phyloP scores from a whole-genome alignment of 2,113 vertebrate species.

The Entomyzon cyanotis region DNA sequence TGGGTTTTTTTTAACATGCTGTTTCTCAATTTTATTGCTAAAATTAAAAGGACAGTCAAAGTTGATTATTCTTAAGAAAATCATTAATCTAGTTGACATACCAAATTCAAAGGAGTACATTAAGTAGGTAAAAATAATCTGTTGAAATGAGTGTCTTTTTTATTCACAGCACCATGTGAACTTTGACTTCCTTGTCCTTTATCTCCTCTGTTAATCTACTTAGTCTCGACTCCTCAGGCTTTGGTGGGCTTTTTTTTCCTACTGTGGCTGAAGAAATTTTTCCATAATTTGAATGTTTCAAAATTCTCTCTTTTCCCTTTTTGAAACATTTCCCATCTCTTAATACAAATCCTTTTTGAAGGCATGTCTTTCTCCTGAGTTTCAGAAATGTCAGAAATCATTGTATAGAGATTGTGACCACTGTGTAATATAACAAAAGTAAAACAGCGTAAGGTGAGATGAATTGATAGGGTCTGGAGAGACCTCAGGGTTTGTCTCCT shows the following conservation, averaged over 20 bases:
- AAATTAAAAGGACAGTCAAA: neutral
- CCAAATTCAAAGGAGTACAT: neutral
- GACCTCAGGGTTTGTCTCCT: neutral
- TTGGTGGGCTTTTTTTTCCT: neutral
- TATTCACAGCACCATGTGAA: neutral
- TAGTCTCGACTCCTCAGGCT: neutral
- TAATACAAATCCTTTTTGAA: neutral
- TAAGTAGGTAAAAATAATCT: neutral
- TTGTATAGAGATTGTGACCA: neutral
- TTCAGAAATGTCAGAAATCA: neutral
- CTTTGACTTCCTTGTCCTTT: neutral
- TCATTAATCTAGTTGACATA: neutral
- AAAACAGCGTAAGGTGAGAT: neutral
- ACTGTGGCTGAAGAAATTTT: neutral
- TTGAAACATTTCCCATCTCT: neutral
- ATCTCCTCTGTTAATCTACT: neutral
- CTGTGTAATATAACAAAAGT: neutral
- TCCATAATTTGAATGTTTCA: neutral
- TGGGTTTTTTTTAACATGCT: neutral
- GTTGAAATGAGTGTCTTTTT: neutral
- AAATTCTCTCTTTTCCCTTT: neutral
- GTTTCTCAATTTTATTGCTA: neutral
- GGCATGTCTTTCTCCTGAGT: neutral
- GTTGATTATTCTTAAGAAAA: neutral
- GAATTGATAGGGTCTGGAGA: neutral